Percentiles rank a stretch among this genome's conserved stretches.
Evolutionary conservation across 2,113 vertebrate species (phyloP).

Genomic region (Coturnix japonica): DNA sequence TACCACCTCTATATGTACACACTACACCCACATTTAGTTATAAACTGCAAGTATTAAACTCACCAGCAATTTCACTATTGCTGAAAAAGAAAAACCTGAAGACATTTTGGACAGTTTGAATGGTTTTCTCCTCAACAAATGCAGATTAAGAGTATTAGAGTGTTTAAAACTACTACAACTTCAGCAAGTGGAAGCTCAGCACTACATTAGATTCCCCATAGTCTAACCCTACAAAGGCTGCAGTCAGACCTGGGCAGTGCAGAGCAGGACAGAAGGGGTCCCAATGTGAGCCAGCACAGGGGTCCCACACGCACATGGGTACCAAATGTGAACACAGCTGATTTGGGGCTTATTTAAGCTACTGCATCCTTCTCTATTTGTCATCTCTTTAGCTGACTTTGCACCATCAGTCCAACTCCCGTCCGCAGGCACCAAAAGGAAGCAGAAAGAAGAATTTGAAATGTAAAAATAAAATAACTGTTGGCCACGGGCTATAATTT

Average conservation of each 20-base stretch:
- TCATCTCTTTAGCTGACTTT: slow-evolving; percentile 74
- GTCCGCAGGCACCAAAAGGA: slow-evolving; percentile 67
- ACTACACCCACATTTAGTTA: neutral
- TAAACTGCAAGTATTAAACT: neutral
- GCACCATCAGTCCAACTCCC: slow-evolving; percentile 68
- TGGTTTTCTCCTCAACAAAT: neutral
- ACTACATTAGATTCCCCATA: neutral
- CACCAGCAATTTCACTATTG: neutral
- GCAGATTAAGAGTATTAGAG: neutral
- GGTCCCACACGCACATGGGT: neutral
- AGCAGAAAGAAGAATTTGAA: slow-evolving; percentile 77
- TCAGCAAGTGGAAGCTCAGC: neutral
- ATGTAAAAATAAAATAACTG: slow-evolving; percentile 80
- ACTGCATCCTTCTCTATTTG: slow-evolving; percentile 42
- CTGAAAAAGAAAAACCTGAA: neutral
- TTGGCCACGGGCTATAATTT: slow-evolving; percentile 76
- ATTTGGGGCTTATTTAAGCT: slow-evolving; percentile 48
- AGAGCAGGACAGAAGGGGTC: neutral
- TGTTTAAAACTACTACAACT: neutral
- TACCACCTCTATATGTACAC: neutral
- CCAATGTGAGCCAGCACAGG: neutral
- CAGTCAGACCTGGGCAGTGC: neutral
- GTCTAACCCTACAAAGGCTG: neutral
- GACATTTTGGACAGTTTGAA: neutral
- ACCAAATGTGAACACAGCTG: neutral